A percentile compares a stretch with the other conserved stretches of the same genome.
Evolutionary conservation across 2,797 vertebrate genomes (phyloP).

Genomic region (Spondyliosoma cantharus): DNA sequence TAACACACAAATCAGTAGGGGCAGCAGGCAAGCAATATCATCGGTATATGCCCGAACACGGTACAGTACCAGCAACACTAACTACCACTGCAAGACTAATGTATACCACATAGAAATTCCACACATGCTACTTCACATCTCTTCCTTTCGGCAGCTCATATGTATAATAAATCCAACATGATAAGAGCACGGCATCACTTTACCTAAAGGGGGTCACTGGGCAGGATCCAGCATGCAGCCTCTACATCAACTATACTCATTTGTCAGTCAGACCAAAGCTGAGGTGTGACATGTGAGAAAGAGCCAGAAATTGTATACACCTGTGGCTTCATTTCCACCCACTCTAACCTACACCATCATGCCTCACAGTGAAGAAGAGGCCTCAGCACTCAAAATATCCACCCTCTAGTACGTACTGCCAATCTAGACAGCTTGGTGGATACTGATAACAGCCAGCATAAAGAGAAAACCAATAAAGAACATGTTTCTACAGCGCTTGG

Average conservation of each 20-base stretch:
- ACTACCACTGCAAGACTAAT: background rate
- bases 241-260: slow-evolving; percentile 33
- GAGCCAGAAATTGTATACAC: slow-evolving; percentile 72
- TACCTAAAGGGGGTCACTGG: slow-evolving; percentile 16
- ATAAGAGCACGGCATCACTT: slow-evolving; percentile 19
- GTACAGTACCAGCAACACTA: too few relatives aligned
- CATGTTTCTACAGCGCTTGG: slow-evolving; percentile 26
- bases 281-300: slow-evolving; percentile 77
- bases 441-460: slow-evolving; percentile 52
- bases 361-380: slow-evolving; percentile 45
- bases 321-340: slow-evolving; percentile 49
- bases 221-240: slow-evolving; percentile 39
- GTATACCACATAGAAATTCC: background rate
- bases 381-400: slow-evolving; percentile 52
- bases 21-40: too few relatives aligned
- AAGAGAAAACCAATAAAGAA: slow-evolving; percentile 36
- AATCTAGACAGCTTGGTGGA: slow-evolving; percentile 51
- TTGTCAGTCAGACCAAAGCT: slow-evolving; percentile 66
- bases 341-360: slow-evolving; percentile 20
- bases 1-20: background rate
- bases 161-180: slow-evolving; percentile 31
- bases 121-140: background rate
- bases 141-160: slow-evolving; percentile 4
- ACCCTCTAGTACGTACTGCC: slow-evolving; percentile 41
- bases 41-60: too few relatives aligned